Evolutionary conservation across 2,797 vertebrate genomes (phyloP), one percentile per base, ranked within the genome.

Genomic region (Microcaecilia unicolor): DNA sequence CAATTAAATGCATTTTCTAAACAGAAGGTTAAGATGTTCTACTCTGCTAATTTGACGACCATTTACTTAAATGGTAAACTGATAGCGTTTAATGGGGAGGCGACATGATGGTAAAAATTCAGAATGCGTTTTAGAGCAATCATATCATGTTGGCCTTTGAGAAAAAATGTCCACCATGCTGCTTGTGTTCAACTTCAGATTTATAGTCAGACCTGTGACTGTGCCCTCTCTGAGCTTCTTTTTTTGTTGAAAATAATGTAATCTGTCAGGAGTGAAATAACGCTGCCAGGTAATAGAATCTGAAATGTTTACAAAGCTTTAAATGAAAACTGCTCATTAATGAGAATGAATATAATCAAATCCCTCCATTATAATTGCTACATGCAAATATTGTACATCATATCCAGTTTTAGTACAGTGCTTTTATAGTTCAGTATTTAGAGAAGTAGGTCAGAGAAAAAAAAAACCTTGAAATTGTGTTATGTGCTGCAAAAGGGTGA

Each of bases 231-330:
- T 31, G 14, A 8, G 8, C 6, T 28, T 11, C 11, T 55, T 44
- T 44, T n/a, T 51, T 51, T 57, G 8, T 29, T 57, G 57, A 67
- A 47, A 35, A 45, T 56, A 69, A 69, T 61, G 43, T 54, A 55
- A 55, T 59, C 57, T 68, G 55, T 68, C 70, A 64, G 59, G 40
- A 58, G 39, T 51, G 57, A 68, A 70, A 63, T 65, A 69, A 63
- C 46, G 23, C 25, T 50, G 27, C 18, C 38, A 61, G 51, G 40
- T 65, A 78, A 72, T 62, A 71, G 64, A 61, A 27, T 70, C 48
- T 67, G 58, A 75, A 68, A 65, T 74, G 67, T 80, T 79, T 78
- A 74, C 54, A 73, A 65, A 76, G 47, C 31, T 55, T 52, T 62
- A 75, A 76, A 53, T 67, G 63, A 76, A 72, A 63, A 58, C 24